These are phyloP conservation scores for Arctia plantaginis DNA, from an alignment of 2,888 invertebrate species.

Conservation along the genomic window DNA sequence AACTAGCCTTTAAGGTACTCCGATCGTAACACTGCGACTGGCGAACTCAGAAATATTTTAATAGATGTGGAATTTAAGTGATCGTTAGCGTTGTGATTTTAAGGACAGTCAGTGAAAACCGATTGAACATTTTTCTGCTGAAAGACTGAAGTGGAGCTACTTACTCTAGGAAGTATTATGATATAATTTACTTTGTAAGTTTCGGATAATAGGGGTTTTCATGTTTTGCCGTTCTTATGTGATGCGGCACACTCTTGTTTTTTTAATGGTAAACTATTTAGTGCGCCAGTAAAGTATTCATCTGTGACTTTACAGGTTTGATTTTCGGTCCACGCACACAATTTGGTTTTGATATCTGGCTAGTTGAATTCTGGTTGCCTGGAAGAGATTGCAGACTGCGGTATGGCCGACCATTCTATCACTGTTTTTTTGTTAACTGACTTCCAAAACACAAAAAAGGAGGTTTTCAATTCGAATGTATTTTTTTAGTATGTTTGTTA, in stretches of 20 bases:
- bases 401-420: no score
- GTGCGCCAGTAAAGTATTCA: neutral
- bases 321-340: neutral
- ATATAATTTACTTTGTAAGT: neutral
- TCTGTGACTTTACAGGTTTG: neutral
- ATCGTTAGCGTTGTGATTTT: neutral
- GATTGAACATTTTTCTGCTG: neutral
- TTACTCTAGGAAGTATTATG: neutral
- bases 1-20: constrained; percentile 3
- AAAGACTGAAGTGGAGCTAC: neutral
- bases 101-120: neutral
- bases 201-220: neutral
- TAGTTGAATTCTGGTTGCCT: no score
- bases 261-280: neutral
- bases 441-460: no score
- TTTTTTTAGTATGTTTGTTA: no score
- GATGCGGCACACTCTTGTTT: neutral
- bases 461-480: no score
- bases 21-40: neutral
- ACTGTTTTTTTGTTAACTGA: no score
- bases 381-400: no score
- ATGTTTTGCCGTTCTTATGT: neutral
- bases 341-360: no score
- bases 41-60: neutral
- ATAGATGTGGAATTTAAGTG: constrained; percentile 13